These are phyloP conservation scores for Parauchenoglanis ngamensis DNA, from an alignment of 2,797 vertebrate species.

Conservation along the genomic window DNA sequence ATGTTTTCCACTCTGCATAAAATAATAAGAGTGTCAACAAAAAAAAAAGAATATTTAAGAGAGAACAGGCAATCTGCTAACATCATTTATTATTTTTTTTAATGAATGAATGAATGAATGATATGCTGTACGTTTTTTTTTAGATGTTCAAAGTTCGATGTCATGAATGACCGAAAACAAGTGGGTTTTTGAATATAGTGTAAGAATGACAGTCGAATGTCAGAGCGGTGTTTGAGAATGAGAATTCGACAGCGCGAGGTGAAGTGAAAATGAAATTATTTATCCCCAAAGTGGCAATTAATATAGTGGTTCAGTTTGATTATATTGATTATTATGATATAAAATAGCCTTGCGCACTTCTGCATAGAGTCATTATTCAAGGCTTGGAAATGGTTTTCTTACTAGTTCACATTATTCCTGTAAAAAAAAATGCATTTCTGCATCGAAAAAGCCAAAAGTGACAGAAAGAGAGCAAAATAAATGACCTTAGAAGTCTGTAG, in stretches of 20 bases:
- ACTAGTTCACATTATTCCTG: not conserved
- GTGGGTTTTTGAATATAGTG: too few relatives aligned
- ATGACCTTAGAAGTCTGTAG: constrained; percentile 33
- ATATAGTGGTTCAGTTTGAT: not conserved
- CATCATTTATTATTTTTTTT: not conserved
- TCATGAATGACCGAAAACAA: not conserved
- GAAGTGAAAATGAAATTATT: not conserved
- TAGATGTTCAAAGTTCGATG: not conserved
- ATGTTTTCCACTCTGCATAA: too few relatives aligned
- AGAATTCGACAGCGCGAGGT: not conserved
- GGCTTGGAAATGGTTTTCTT: not conserved
- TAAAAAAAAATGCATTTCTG: not conserved
- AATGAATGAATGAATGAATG: too few relatives aligned
- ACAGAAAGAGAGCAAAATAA: constrained; percentile 27
- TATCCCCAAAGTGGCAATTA: not conserved
- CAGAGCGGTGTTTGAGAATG: not conserved
- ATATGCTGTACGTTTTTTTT: not conserved
- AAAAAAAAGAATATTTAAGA: too few relatives aligned
- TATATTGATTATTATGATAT: not conserved
- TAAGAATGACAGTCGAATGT: too few relatives aligned
- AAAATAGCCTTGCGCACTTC: not conserved
- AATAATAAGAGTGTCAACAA: too few relatives aligned
- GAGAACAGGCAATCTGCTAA: not conserved
- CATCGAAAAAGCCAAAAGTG: constrained; percentile 15
- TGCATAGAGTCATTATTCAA: not conserved